phyloP scores from a whole-genome alignment of 1,140 invertebrate genomes.

The Rhyzopertha dominica region DNA sequence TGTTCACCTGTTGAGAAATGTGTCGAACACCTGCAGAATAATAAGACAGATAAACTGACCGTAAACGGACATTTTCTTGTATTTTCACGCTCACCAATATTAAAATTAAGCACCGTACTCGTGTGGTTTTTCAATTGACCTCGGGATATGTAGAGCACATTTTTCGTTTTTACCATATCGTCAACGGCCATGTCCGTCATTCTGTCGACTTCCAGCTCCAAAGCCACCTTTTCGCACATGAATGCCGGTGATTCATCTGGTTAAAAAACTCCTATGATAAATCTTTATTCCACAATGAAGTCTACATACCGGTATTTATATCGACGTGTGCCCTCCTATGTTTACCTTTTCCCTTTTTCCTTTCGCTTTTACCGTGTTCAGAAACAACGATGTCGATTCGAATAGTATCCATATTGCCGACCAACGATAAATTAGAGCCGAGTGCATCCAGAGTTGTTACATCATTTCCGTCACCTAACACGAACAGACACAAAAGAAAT shows the following conservation, averaged over 20 bases:
- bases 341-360: conserved; percentile 44
- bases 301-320: conserved; percentile 25
- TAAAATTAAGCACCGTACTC: conserved; percentile 83
- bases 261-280: too few species aligned
- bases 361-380: conserved; percentile 59
- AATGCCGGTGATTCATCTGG: conserved; percentile 78
- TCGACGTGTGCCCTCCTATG: conserved; percentile 40
- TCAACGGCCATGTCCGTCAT: conserved; percentile 86
- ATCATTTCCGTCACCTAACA: conserved; percentile 47
- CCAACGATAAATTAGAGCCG: conserved; percentile 85
- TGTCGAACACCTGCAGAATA: conserved; percentile 55
- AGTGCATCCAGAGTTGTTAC: conserved; percentile 75
- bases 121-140: conserved; percentile 86
- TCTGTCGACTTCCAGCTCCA: conserved; percentile 86
- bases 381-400: conserved; percentile 92
- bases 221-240: conserved; percentile 82
- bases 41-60: background rate
- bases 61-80: conserved; percentile 1
- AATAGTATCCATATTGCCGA: conserved; percentile 79
- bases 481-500: conserved; percentile 13
- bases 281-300: background rate
- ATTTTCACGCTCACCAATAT: conserved; percentile 55
- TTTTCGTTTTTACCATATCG: conserved; percentile 72
- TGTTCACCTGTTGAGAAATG: conserved; percentile 89
- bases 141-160: conserved; percentile 77